Base-by-base conservation (phyloP, 2,797 vertebrate species). In the Hippoglossus hippoglossus region DNA sequence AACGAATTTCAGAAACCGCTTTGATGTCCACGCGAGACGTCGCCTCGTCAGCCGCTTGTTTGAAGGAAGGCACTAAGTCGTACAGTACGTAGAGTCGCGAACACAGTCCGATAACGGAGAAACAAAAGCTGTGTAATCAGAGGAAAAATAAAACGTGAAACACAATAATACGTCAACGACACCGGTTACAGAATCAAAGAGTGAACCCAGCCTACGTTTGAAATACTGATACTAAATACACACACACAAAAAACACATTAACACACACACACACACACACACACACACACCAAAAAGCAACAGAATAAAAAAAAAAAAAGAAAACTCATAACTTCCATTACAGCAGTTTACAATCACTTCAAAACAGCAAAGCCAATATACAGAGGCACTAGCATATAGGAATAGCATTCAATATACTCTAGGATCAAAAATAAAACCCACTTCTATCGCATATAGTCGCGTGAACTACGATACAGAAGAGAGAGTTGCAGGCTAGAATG, bases 281-380 rank as follows among this genome's bases (percentile, higher is more conserved):
- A 81, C 80, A 81, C 64, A 51, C 71, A 76, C 66, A 73, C 67
- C 52, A 74, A 86, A 85, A 81, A 83, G 63, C 68, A 84, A 88
- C 67, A 59, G n/a, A 82, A 72, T 31, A 22, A 56, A 92, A 94
- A 93, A 96, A 92, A 94, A 93, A 96, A 24, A 16, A 87, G 77
- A 94, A 93, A 92, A 94, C 94, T 92, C 91, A 95, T 94, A 96
- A 96, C 95, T 97, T 97, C 96, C 95, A 97, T 95, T 96, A 98
- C 97, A 99, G 97, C 96, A 98, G 97, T 97, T 91, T 97, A 98
- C 96, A 96, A 95, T 94, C 90, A 98, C 97, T 97, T 96, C 96
- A 99, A 97, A 91, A 97, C 95, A 96, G 95, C 92, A 96, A 96
- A 97, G 95, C 94, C 91, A 93, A 93, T 93, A 92, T 91, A 94